phyloP scores from a whole-genome alignment of 1,140 invertebrate genomes.

The Belonocnema kinseyi region DNA sequence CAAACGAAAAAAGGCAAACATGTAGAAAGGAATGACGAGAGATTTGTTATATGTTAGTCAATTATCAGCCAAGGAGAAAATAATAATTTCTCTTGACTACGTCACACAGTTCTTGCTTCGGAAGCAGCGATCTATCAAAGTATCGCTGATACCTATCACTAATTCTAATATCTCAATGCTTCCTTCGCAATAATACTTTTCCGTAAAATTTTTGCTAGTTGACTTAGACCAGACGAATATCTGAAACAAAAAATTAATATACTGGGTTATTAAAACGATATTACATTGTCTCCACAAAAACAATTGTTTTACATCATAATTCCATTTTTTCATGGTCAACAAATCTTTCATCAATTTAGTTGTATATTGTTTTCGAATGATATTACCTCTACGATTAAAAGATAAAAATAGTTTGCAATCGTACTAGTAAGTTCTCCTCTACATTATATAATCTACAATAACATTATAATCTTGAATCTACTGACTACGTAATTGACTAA shows the following conservation, averaged over 20 bases:
- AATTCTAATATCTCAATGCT: conserved; percentile 14
- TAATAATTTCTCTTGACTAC: conserved; percentile 15
- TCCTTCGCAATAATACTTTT: conserved; percentile 31
- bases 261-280: background rate
- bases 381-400: background rate
- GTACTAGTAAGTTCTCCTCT: background rate
- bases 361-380: too few relatives aligned
- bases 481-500: too few relatives aligned
- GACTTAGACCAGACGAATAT: conserved; percentile 59
- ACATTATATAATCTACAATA: too few relatives aligned
- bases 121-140: conserved; percentile 9
- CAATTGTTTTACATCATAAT: background rate
- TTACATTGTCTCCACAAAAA: background rate
- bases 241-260: conserved; percentile 67
- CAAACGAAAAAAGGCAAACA: conserved; percentile 10
- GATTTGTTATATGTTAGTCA: conserved; percentile 19
- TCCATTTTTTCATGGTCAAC: too few relatives aligned
- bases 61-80: conserved; percentile 16
- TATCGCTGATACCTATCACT: background rate
- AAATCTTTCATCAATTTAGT: too few relatives aligned
- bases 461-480: too few relatives aligned
- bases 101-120: conserved; percentile 10
- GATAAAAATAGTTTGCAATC: background rate
- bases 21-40: background rate
- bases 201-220: conserved; percentile 40